Conservation (phyloP, 2,797 vertebrate species). For the Oreochromis grahami region DNA sequence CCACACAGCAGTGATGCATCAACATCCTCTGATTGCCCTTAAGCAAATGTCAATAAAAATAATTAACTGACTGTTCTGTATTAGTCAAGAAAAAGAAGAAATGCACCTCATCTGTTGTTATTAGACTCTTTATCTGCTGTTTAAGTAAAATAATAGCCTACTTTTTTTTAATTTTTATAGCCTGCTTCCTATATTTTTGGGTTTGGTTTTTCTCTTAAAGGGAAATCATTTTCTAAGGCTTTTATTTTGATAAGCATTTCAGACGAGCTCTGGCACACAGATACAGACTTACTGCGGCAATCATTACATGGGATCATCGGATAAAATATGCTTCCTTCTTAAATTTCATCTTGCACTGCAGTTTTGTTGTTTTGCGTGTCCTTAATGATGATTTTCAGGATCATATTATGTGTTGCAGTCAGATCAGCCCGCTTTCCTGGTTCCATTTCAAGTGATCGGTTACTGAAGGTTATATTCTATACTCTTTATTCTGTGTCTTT, state of each 20-base stretch:
- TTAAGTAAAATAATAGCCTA: neutral
- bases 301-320: neutral
- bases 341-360: neutral
- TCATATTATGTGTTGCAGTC: neutral
- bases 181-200: neutral
- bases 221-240: neutral
- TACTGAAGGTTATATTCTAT: neutral
- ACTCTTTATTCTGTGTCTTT: neutral
- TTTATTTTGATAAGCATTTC: neutral
- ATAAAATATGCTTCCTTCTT: neutral
- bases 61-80: slow-evolving; percentile 41
- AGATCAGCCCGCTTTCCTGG: neutral
- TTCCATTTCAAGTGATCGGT: neutral
- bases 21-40: slow-evolving; percentile 45
- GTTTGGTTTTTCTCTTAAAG: neutral
- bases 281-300: neutral
- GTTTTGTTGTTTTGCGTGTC: neutral
- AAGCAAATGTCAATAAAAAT: slow-evolving; percentile 56
- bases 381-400: neutral
- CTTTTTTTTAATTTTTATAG: neutral
- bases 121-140: neutral
- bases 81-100: neutral
- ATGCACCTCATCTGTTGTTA: neutral
- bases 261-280: neutral
- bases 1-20: slow-evolving; percentile 44